phyloP scores from a whole-genome alignment of 2,113 vertebrate species.

The Oryzias woworae region DNA sequence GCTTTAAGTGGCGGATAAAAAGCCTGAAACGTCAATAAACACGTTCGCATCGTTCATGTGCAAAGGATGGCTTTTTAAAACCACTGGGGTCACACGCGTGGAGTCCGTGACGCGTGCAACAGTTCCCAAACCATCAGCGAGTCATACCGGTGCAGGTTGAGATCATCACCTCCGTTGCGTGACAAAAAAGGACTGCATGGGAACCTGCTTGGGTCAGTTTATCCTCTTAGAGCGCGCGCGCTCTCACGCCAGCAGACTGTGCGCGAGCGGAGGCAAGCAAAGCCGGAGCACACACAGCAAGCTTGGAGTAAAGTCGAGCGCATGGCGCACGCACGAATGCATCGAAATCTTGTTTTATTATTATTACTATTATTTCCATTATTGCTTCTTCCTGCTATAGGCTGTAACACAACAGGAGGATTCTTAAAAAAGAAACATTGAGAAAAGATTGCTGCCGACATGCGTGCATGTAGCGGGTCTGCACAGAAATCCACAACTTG shows the following conservation, averaged over 20 bases:
- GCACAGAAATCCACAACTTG: constrained; percentile 25
- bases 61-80: constrained; percentile 4
- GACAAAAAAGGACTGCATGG: constrained; percentile 67
- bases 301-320: constrained; percentile 54
- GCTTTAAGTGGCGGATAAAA: constrained; percentile 8
- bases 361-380: background rate
- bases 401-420: constrained; percentile 3
- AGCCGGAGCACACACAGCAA: constrained; percentile 36
- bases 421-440: background rate
- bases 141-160: constrained; percentile 44
- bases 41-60: background rate
- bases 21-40: background rate
- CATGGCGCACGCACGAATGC: constrained; percentile 14
- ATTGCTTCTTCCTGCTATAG: background rate
- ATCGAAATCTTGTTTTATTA: constrained; percentile 1
- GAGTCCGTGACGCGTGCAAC: background rate
- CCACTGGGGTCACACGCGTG: background rate
- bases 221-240: constrained; percentile 71
- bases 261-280: constrained; percentile 28
- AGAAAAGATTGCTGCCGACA: constrained; percentile 26
- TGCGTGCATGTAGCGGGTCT: constrained; percentile 34
- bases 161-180: constrained; percentile 67
- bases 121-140: background rate
- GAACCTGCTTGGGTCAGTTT: constrained; percentile 61
- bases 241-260: constrained; percentile 62